Base-by-base conservation (phyloP, 2,888 invertebrate species). In the Dryobotodes eremita region DNA sequence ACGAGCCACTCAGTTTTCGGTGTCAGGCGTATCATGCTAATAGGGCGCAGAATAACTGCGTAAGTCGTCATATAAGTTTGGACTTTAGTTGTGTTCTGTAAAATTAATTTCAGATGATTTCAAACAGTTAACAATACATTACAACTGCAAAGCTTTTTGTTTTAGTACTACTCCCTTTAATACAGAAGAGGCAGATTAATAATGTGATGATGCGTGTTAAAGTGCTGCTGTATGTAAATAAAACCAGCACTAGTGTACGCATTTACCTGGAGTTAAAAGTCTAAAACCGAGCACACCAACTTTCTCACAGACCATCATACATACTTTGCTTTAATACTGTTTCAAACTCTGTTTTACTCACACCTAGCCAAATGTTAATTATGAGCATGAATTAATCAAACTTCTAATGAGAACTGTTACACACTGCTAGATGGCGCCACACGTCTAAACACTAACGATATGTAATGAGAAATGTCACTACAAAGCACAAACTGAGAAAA, bases 351-450 rank as follows among this genome's bases (percentile, higher is more conserved):
- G n/a, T 57, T 55, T n/a, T 61, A 64, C 64, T 79, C 57, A 79
- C 75, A 75, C 75, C 65, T 53, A 75, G 55, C 42, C 42, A 59
- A 81, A 82, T 75, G 82, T 79, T 82, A 66, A 59, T 81, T 79
- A 79, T 75, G 65, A 79, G 82, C 76, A 82, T 82, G 79, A 36
- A 26, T 26, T 31, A n/a, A 31, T 62, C 36, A 26, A 36, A 42
- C 57, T 31, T 59, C 23, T 42, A 15, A 50, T 17, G 13, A 53
- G 23, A 13, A 57, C 6, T 42, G 57, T 20, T 76, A 8, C 23
- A 26, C 46, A 23, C 23, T 48, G 76, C 79, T 80, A 82, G 77
- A 61, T 82, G 76, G 79, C 48, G 83, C 77, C 83, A 69, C 62
- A 82, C 5, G 15, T n/a, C 5, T 36, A 13, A 23, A 26, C 3